Percentiles rank a stretch among this genome's conserved stretches.
Evolutionary conservation across 2,888 invertebrate genomes (phyloP).

Genomic region (Cataglyphis cursor): DNA sequence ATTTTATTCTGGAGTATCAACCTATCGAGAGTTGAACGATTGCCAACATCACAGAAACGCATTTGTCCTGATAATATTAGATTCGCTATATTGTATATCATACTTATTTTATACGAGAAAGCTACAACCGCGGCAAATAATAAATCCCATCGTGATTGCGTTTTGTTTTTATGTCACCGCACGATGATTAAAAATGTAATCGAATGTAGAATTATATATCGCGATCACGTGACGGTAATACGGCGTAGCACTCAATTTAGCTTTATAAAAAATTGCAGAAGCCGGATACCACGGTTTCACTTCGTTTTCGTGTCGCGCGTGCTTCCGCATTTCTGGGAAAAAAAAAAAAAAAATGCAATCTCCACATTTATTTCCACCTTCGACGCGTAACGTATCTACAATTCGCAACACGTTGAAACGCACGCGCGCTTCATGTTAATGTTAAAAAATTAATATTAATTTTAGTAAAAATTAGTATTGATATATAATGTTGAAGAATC

Average conservation of each 20-base stretch:
- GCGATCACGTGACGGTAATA: constrained; percentile 14
- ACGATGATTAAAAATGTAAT: constrained; percentile 41
- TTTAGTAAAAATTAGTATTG: constrained; percentile 4
- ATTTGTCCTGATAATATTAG: background rate
- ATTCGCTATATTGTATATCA: background rate
- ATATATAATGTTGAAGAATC: no score
- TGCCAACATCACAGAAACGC: background rate
- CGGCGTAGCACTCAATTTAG: constrained; percentile 21
- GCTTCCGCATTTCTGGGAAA: constrained; percentile 35
- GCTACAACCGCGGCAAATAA: background rate
- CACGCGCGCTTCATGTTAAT: background rate
- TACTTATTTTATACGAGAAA: background rate
- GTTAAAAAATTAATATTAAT: background rate
- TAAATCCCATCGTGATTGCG: background rate
- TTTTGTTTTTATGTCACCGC: constrained; percentile 7
- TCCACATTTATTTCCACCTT: constrained; percentile 15
- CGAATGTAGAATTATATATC: background rate
- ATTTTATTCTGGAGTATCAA: constrained; percentile 10
- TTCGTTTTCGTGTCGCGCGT: constrained; percentile 33
- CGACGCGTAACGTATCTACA: constrained; percentile 9
- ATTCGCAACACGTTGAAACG: background rate
- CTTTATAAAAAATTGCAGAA: constrained; percentile 28
- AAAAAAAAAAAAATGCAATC: constrained; percentile 18
- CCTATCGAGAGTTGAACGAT: background rate
- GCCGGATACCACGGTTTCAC: constrained; percentile 12